Base-by-base conservation (phyloP, 2,888 invertebrate species). In the Cheilosia pagana region DNA sequence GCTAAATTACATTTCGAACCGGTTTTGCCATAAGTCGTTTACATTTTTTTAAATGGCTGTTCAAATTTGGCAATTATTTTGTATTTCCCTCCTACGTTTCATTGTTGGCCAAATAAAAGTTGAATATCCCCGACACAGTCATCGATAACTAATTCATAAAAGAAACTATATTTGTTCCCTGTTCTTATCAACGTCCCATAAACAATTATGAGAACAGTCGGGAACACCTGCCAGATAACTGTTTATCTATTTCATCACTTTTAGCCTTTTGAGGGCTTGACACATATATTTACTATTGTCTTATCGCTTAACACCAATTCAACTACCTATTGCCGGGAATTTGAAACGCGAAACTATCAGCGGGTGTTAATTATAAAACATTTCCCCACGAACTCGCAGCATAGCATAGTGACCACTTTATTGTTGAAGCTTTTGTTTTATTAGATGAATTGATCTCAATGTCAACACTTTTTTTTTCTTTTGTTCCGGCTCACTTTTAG, bases 391-490 rank as follows among this genome's bases (percentile, higher is more conserved):
- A 35, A 48, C 23, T 10, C 12, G 3, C n/a, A 43, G 25, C 41
- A 28, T 10, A 8, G n/a, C n/a, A 45, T 43, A n/a, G 45, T 19
- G 16, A 16, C 3, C 28, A 50, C 50, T 70, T 48, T 35, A 35
- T 14, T 41, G 39, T 5, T 21, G 14, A 59, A 67, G 65, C 50
- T 48, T 52, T 67, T 76, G 67, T 67, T 60, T 10, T 67, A 76
- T 59, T 60, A 25, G 53, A 53, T 62, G 6, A 25, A 77, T 28
- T 62, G 31, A 63, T 55, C 35, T 39, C 55, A 70, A 77, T 76
- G 76, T 48, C 60, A 60, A 57, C 45, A 35, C 19, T 67, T 43
- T 28, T 14, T 50, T 35, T 50, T 43, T 25, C 7, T 43, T 19
- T 45, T 28, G 1, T 23, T 28, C 8, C 8, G 28, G 21, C 10